phyloP scores from a whole-genome alignment of 2,888 invertebrate species.

The Branchipolynoe longqiensis region DNA sequence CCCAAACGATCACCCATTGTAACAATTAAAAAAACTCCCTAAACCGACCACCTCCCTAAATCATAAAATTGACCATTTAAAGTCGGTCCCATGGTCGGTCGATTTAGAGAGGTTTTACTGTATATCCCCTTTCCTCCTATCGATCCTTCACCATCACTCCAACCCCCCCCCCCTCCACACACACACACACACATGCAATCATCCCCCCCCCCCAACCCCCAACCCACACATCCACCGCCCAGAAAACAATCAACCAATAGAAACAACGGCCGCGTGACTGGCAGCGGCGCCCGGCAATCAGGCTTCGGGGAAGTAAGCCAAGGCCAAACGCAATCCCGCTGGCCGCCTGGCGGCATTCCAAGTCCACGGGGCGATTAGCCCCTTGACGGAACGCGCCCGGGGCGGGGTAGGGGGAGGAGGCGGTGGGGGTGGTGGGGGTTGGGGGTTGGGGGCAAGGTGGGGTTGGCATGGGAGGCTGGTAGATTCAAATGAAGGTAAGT shows the following conservation, averaged over 20 bases:
- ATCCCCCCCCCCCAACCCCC: neutral
- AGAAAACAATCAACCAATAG: too few relatives aligned
- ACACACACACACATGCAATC: neutral
- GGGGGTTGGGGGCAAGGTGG: neutral
- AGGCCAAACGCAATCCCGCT: neutral
- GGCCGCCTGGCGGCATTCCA: constrained; percentile 1
- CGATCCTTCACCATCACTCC: neutral
- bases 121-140: neutral
- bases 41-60: too few relatives aligned
- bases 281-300: neutral
- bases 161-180: neutral
- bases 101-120: too few relatives aligned
- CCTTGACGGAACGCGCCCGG: neutral
- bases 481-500: too few relatives aligned
- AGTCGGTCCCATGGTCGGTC: too few relatives aligned
- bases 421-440: neutral
- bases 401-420: neutral
- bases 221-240: too few relatives aligned
- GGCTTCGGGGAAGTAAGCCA: neutral
- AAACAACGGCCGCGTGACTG: constrained; percentile 14
- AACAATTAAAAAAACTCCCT: too few relatives aligned
- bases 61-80: too few relatives aligned
- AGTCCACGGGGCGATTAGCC: constrained; percentile 15
- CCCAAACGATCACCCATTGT: too few relatives aligned
- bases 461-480: too few relatives aligned